phyloP scores from a whole-genome alignment of 2,113 vertebrate species.

The Mola mola region DNA sequence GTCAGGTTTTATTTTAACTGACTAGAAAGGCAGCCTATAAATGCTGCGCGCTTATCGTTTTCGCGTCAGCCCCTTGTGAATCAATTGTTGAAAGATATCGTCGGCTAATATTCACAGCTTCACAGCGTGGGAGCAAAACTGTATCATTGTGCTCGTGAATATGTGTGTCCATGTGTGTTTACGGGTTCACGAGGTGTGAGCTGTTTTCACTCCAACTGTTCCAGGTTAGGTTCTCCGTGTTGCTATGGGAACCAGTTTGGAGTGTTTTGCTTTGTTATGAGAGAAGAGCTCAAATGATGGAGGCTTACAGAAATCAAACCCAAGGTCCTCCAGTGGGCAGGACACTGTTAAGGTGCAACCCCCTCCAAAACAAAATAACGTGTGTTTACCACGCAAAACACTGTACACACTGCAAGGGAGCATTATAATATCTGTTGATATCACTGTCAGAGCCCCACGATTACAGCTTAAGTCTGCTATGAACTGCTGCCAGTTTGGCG shows the following conservation, averaged over 20 bases:
- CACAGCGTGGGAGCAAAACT: slow-evolving; percentile 32
- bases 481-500: slow-evolving; percentile 22
- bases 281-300: slow-evolving; percentile 37
- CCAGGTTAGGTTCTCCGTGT: slow-evolving; percentile 56
- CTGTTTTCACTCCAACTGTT: slow-evolving; percentile 52
- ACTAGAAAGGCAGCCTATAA: too few species aligned
- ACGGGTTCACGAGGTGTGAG: not conserved
- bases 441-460: slow-evolving; percentile 31
- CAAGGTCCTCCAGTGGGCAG: slow-evolving; percentile 22
- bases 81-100: slow-evolving; percentile 17
- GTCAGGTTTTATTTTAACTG: too few species aligned
- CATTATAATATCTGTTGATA: slow-evolving; percentile 40
- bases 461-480: slow-evolving; percentile 40
- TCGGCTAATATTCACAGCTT: slow-evolving; percentile 54
- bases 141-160: slow-evolving; percentile 28
- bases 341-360: slow-evolving; percentile 5
- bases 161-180: slow-evolving; percentile 47
- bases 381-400: not conserved
- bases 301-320: slow-evolving; percentile 48
- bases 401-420: slow-evolving; percentile 14
- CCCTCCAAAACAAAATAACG: not conserved
- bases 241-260: slow-evolving; percentile 69
- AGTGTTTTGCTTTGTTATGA: slow-evolving; percentile 66
- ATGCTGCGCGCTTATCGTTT: too few species aligned
- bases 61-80: slow-evolving; percentile 8